These are phyloP conservation scores for Brachionus plicatilis DNA, from an alignment of 1,140 invertebrate genomes.

Conservation along the genomic window DNA sequence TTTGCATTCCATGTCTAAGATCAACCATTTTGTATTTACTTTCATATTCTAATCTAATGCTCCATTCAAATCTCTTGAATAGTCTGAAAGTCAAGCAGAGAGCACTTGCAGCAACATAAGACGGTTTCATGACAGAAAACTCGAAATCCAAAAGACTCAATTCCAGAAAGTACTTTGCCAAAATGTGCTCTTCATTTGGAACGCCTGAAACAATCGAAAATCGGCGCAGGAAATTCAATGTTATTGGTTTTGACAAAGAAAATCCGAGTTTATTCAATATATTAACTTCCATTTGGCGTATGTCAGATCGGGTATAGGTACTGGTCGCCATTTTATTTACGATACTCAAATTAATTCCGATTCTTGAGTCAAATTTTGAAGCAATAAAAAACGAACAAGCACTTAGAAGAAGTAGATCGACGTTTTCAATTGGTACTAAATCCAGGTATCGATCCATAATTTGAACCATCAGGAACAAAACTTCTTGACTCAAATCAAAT, in stretches of 20 bases:
- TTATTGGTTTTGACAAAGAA: neutral
- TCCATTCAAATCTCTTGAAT: neutral
- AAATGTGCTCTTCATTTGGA: neutral
- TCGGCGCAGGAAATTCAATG: neutral
- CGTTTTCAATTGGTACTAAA: neutral
- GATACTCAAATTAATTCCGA: neutral
- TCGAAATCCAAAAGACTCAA: neutral
- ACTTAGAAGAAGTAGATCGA: neutral
- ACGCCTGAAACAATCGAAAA: neutral
- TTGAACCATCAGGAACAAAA: neutral
- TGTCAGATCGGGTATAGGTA: neutral
- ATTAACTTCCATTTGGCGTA: neutral
- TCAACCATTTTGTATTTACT: neutral
- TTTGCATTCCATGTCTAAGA: constrained; percentile 34
- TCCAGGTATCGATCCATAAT: constrained; percentile 10
- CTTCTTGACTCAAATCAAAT: constrained; percentile 12
- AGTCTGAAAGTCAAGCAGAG: neutral
- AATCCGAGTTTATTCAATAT: neutral
- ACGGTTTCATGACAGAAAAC: neutral
- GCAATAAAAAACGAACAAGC: neutral
- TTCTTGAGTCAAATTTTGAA: neutral
- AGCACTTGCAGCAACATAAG: neutral
- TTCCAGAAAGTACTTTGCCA: constrained; percentile 13
- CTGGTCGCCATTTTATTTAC: neutral
- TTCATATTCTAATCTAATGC: neutral